Base-by-base conservation (phyloP, 2,888 invertebrate genomes). In the Mongoloraphidia duomilia region DNA sequence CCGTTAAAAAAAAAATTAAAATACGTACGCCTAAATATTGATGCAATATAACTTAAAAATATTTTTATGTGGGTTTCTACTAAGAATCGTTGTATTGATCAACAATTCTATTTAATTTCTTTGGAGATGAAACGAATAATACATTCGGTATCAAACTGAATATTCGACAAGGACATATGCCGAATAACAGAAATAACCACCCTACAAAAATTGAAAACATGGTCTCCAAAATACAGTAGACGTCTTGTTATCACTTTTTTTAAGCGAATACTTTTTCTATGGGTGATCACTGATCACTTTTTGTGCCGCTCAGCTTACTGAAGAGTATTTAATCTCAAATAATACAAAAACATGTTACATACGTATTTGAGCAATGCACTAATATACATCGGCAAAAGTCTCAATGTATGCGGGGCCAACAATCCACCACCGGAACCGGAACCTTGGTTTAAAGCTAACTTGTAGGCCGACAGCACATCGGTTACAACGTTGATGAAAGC, bases 401-500 rank as follows among this genome's bases (percentile, higher is more conserved):
- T 75, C 50, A 95, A 75, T 60, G 84, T 77, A 49, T 74, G 70
- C 1, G 94, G 89, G 40, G 85, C 84, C 59, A 85, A 71, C 47
- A 97, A 74, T 44, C 83, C 79, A 4, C 74, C 71, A 50, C 69
- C 65, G 8, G 68, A 58, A 38, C 74, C 74, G 38, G 70, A 69
- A 39, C 78, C 79, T 62, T 80, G 66, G 70, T 81, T 81, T 64
- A 79, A 75, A 41, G 74, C 70, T 50, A 79, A 61, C 62, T 80
- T 80, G 63, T 80, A 90, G 49, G 88, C 80, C 53, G 80, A 78
- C 45, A 92, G 68, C 54, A 89, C 84, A 73, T 98, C 98, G 50
- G 93, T 81, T 1, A 87, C 91, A 26, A 92, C 94, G 71, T 95
- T 97, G 57, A 94, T 86, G 49, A 98, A 80, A 10, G 97, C 98